These are phyloP conservation scores for Glandiceps talaboti DNA, from an alignment of 53 echinoderm and acorn worm species.

Conservation along the genomic window DNA sequence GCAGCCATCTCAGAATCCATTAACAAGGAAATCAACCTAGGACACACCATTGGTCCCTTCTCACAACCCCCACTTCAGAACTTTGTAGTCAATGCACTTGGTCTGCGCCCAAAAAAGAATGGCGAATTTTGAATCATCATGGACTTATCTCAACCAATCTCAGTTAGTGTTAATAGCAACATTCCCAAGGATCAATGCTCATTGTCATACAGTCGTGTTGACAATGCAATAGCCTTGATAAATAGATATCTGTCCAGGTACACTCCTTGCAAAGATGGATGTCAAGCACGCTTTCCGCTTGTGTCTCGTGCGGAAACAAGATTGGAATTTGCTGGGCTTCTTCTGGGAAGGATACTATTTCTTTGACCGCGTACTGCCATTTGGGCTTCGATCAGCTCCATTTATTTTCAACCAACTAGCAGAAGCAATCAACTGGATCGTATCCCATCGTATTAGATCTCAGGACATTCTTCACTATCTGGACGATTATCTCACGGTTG, in stretches of 20 bases:
- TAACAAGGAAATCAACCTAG: background rate
- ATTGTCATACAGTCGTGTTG: background rate
- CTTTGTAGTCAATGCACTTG: background rate
- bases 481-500: background rate
- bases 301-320: background rate
- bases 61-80: background rate
- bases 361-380: background rate
- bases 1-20: background rate
- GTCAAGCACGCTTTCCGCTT: background rate
- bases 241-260: background rate
- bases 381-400: background rate
- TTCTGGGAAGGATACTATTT: background rate
- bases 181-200: background rate
- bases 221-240: background rate
- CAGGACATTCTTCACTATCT: background rate
- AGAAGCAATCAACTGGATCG: background rate
- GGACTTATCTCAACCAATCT: background rate
- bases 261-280: background rate
- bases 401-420: background rate
- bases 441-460: background rate
- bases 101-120: background rate
- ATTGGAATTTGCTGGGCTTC: background rate
- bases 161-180: background rate
- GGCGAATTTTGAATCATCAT: background rate
- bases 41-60: background rate